Evolutionary conservation across 2,113 vertebrate genomes (phyloP), one percentile per base, ranked within the genome.

Genomic region (Rhinichthys klamathensis): DNA sequence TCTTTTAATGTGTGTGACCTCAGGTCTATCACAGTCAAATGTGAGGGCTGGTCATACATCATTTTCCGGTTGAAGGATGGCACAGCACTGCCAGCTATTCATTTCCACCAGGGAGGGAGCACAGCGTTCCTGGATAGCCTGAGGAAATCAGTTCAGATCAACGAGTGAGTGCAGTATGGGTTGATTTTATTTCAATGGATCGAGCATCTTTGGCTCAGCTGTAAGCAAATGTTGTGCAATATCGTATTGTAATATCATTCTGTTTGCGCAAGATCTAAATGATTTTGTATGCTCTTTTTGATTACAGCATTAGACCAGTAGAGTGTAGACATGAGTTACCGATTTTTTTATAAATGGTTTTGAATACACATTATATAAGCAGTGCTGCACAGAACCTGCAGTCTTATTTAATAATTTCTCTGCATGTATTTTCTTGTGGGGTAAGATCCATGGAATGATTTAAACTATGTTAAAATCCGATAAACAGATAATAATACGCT

Each of bases 101-200:
- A 98, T 90, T 99, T 99, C 91, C 97, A 99, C 93, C 97, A 95
- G 81, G 98, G 98, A 75, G 97, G 97, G 86, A 97, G 96, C 94
- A 93, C 90, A 65, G 89, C 92, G 54, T 95, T 99, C 87, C 94
- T 99, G 92, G 96, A 97, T 87, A 94, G 91, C 91, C 95, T 99
- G 90, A 93, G 95, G 93, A 97, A 96, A 90, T 96, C 95, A 3
- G 92, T 97, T 87, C 92, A 93, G 75, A 94, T 99, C 77, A 96
- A 89, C 90, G 94, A 97, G 97, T 99, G 94, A 97, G 97, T 97
- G 93, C 89, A 81, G 49, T 8, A 3, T 41, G 32, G 46, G 32
- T 7, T 49, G 16, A 16, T 10, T 35, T 60, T 51, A 4, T 35
- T 10, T n/a, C 21, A 38, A 79, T 63, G 38, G n/a, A 60, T 46